These are phyloP conservation scores for Cryptocephalus primarius DNA, from an alignment of 2,888 invertebrate genomes.

Conservation along the genomic window DNA sequence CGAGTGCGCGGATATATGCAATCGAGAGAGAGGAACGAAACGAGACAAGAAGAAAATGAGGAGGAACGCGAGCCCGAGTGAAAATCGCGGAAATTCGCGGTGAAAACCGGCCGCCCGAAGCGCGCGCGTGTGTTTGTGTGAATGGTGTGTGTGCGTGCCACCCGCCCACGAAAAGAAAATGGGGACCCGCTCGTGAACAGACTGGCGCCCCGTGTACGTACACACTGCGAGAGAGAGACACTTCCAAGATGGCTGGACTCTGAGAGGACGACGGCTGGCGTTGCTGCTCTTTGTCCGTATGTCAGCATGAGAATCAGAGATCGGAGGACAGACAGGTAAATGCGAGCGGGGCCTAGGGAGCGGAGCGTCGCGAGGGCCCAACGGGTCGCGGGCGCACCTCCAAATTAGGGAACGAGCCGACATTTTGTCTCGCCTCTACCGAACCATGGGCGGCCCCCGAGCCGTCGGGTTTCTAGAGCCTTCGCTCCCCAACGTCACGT, in stretches of 20 bases:
- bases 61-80: no score
- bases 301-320: constrained; percentile 59
- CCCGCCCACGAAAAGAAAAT: no score
- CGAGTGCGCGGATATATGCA: no score
- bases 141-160: no score
- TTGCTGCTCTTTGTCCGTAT: constrained; percentile 54
- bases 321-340: constrained; percentile 53
- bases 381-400: background rate
- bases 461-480: constrained; percentile 9
- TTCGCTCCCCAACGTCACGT: constrained; percentile 21
- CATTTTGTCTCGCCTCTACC: constrained; percentile 26
- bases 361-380: constrained; percentile 3
- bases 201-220: no score
- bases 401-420: constrained; percentile 20
- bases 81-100: no score
- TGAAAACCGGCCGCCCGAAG: no score
- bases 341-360: background rate
- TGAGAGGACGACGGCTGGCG: constrained; percentile 32
- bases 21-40: no score
- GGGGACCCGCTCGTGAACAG: no score
- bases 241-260: constrained; percentile 60
- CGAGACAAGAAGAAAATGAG: no score
- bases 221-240: no score
- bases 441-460: constrained; percentile 19
- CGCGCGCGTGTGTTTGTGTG: no score